Evolutionary conservation across 2,888 invertebrate genomes (phyloP), one percentile per base, ranked within the genome.

Genomic region (Netelia melanura): DNA sequence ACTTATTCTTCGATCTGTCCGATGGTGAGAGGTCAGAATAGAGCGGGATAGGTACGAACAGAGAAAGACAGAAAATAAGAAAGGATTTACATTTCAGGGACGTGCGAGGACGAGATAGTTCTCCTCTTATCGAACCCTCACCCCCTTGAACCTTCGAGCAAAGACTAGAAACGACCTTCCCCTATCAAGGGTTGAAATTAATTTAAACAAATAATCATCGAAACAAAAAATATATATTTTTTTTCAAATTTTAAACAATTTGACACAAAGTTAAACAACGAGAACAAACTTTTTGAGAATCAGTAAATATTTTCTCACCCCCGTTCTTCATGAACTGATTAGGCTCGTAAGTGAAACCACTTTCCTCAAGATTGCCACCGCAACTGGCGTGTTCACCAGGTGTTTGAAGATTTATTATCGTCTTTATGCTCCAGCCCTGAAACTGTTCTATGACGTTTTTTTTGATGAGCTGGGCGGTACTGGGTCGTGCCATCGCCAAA

Each of bases 351-450:
- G 98, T 97, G 94, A 98, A 98, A 3, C 98, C 98, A 8, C 97
- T 97, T 38, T 94, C 94, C 86, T 96, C 96, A 86, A 97, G 95
- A 0, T 96, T 96, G 14, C 96, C 96, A 0, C 98, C 98, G 93
- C 98, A 98, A 91, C 96, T 96, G n/a, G 97, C 96, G 94, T 98
- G 98, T 92, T 98, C 98, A 14, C 97, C 97, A 0, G 97, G 96
- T 71, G 96, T 96, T 95, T 98, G 98, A 56, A 98, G 95, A 94
- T 98, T 98, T 91, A 98, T 96, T 88, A 98, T 96, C 0, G 98
- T 96, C 89, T 96, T 96, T 90, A 98, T 97, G 65, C 96, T 97
- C 95, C 96, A 95, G 95, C 96, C 96, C 92, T 96, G 95, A 93
- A 98, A 98, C 93, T 97, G 97, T 89, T 96, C 96, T 88, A 98